A percentile compares a stretch with the other conserved stretches of the same genome.
These are phyloP conservation scores for Lysandra bellargus DNA, from an alignment of 2,888 invertebrate species.

Conservation along the genomic window DNA sequence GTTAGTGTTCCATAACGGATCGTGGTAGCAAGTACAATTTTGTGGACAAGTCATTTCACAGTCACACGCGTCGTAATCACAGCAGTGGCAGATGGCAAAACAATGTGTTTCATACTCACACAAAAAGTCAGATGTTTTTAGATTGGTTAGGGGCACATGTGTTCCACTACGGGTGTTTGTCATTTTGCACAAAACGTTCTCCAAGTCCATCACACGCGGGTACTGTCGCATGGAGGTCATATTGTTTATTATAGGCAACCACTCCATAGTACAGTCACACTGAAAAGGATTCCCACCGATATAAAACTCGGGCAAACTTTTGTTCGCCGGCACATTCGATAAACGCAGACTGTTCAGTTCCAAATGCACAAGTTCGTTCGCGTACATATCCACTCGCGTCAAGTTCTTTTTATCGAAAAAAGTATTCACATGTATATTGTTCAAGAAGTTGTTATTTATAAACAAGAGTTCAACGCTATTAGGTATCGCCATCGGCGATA, in stretches of 20 bases:
- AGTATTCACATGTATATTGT: constrained; percentile 89
- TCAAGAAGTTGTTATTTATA: constrained; percentile 93
- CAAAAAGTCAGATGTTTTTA: constrained; percentile 91
- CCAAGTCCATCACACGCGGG: constrained; percentile 93
- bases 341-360: constrained; percentile 90
- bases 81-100: constrained; percentile 96
- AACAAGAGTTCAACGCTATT: constrained; percentile 93
- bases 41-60: constrained; percentile 98
- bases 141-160: constrained; percentile 87
- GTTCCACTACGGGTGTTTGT: constrained; percentile 90
- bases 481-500: constrained; percentile 91
- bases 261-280: constrained; percentile 97
- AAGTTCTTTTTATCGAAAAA: constrained; percentile 92
- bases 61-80: constrained; percentile 97
- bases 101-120: constrained; percentile 96
- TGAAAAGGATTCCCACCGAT: constrained; percentile 96
- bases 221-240: constrained; percentile 90
- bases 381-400: constrained; percentile 93
- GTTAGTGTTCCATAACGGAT: constrained; percentile 95
- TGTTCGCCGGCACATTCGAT: constrained; percentile 86
- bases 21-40: constrained; percentile 96
- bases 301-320: constrained; percentile 92
- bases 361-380: constrained; percentile 90
- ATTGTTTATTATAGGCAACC: constrained; percentile 94
- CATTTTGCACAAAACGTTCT: constrained; percentile 93